Evolutionary conservation across 2,113 vertebrate species (phyloP), one percentile per base, ranked within the genome.

Genomic region (Anoplopoma fimbria): DNA sequence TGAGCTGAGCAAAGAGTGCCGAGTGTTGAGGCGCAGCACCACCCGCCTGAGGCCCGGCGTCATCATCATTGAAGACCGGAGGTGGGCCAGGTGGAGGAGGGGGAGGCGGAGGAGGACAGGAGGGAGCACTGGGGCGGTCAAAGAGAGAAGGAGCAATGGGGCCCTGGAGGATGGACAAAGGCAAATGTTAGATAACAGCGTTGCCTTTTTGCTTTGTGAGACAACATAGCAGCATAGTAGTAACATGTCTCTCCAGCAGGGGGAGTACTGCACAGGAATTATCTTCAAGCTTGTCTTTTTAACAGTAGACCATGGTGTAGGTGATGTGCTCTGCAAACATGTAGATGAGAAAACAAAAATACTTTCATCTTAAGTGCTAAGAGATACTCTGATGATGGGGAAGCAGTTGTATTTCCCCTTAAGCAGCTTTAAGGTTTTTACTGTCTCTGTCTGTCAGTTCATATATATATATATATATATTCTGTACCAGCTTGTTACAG

Each of bases 1-100:
- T 99, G 34, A 99, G 97, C 88, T 99, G 95, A 31, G 96, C 96
- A 69, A 99, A 99, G 1, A 99, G 94, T 4, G 96, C 97, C 0
- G 97, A 96, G 67, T 97, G 97, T 57, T 95, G 85, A 0, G 96
- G 89, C 0, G 88, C 86, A 19, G 94, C 67, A 1, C 89, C 81
- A 3, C 93, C 94, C 0, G 91, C 92, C 87, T 90, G 93, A 23
- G 95, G 92, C 89, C 91, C 94, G 0, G 76, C 9, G 40, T 77
- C 86, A 5, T 92, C 89, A 0, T 88, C 71, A 45, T 92, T 90
- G 36, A 95, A 90, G 14, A 95, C 91, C 0, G 96, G 94, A 77
- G 94, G 90, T 14, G 96, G 97, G 13, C 97, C 96, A 0, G 96
- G 97, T 0, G 96, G 94, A 89, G 93, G 93, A 0, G 89, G 88